Percentiles rank a stretch among this genome's conserved stretches.
phyloP scores from a whole-genome alignment of 2,888 invertebrate genomes.

The Hedya salicella region DNA sequence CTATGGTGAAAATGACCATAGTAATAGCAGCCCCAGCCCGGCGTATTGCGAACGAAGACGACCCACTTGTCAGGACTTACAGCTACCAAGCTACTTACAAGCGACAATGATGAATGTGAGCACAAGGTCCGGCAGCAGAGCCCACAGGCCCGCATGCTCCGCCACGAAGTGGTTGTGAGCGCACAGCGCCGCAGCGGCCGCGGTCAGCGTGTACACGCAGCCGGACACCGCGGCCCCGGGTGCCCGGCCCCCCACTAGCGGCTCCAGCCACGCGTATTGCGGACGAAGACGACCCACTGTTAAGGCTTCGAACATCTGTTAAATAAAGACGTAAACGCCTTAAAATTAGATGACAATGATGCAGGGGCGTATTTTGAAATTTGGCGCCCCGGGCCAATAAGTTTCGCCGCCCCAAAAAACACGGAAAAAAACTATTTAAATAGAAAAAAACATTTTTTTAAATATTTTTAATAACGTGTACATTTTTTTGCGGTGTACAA shows the following conservation, averaged over 20 bases:
- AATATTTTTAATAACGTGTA: no score
- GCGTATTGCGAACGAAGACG: slow-evolving; percentile 89
- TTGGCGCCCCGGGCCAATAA: no score
- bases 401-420: no score
- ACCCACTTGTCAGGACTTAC: slow-evolving; percentile 71
- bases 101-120: slow-evolving; percentile 86
- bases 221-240: slow-evolving; percentile 91
- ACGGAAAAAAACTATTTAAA: no score
- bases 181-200: slow-evolving; percentile 88
- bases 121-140: slow-evolving; percentile 86
- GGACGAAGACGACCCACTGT: slow-evolving; percentile 91
- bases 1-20: no score
- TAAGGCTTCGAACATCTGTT: slow-evolving; percentile 84
- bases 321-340: slow-evolving; percentile 35
- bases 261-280: slow-evolving; percentile 90
- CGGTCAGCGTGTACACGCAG: slow-evolving; percentile 89
- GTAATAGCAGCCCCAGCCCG: no score
- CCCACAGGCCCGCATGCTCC: slow-evolving; percentile 87
- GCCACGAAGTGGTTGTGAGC: slow-evolving; percentile 87
- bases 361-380: no score
- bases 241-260: slow-evolving; percentile 89
- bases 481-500: no score
- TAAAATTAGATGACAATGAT: not conserved
- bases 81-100: slow-evolving; percentile 79
- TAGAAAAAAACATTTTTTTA: no score